Percentiles rank a stretch among this genome's conserved stretches.
Conservation (phyloP, 2,888 invertebrate genomes). For the Sussaba pulchella region DNA sequence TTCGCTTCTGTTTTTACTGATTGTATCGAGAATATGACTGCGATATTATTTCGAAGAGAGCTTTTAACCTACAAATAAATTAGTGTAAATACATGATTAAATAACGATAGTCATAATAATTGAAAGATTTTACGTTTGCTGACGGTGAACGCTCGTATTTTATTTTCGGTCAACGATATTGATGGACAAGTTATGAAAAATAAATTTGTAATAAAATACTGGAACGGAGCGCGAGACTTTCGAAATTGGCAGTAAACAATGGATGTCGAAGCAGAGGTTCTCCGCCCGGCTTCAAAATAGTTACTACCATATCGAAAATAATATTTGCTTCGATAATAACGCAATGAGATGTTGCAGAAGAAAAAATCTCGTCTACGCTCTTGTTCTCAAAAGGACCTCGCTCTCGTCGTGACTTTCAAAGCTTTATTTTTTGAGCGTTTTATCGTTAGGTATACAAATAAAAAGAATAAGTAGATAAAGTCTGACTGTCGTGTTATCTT, state of each 20-base stretch:
- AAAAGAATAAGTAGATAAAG: constrained; percentile 45
- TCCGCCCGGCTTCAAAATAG: too few relatives aligned
- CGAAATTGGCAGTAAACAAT: too few relatives aligned
- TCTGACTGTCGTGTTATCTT: constrained; percentile 63
- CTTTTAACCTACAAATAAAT: too few relatives aligned
- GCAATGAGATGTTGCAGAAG: not conserved
- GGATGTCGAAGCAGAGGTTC: too few relatives aligned
- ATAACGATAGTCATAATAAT: constrained; percentile 1
- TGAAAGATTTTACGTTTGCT: constrained; percentile 16
- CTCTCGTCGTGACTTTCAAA: too few relatives aligned
- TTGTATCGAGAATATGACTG: too few relatives aligned
- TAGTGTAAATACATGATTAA: not conserved
- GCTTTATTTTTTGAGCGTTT: too few relatives aligned
- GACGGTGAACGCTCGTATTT: constrained; percentile 28
- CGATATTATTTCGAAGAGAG: too few relatives aligned
- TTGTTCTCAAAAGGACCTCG: too few relatives aligned
- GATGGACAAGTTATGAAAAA: constrained; percentile 8
- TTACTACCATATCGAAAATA: too few relatives aligned
- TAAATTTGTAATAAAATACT: not conserved
- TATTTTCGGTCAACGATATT: constrained; percentile 37
- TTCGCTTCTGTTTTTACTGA: too few relatives aligned
- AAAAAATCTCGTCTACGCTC: too few relatives aligned
- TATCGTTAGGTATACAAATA: constrained; percentile 14
- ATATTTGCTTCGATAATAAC: not conserved
- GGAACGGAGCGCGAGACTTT: not conserved